Conservation (phyloP, 2,888 invertebrate genomes). For the Cephus spinipes region DNA sequence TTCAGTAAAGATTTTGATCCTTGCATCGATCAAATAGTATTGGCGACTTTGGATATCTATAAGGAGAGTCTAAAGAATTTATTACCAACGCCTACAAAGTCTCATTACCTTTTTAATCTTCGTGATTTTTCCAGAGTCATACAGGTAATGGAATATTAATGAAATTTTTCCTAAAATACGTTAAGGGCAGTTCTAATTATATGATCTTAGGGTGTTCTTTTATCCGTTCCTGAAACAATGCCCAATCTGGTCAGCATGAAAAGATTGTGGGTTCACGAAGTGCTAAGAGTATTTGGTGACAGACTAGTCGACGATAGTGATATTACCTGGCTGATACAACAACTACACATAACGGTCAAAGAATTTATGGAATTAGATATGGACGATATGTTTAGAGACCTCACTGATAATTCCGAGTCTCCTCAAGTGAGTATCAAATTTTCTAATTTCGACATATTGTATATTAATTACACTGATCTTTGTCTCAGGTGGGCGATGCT, state of each 20-base stretch:
- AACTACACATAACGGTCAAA: constrained; percentile 74
- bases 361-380: constrained; percentile 76
- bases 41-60: constrained; percentile 88
- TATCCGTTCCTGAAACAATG: constrained; percentile 93
- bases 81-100: constrained; percentile 92
- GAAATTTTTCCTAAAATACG: neutral
- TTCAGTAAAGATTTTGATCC: constrained; percentile 96
- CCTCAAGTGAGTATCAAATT: constrained; percentile 21
- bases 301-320: constrained; percentile 89
- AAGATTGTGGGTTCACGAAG: constrained; percentile 94
- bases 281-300: constrained; percentile 92
- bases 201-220: constrained; percentile 79
- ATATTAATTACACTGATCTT: neutral
- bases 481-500: constrained; percentile 77
- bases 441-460: neutral
- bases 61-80: constrained; percentile 85
- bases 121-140: constrained; percentile 95
- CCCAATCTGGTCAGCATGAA: constrained; percentile 88
- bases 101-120: constrained; percentile 94
- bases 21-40: constrained; percentile 88
- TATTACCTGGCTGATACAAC: constrained; percentile 82
- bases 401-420: constrained; percentile 66
- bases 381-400: constrained; percentile 77
- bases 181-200: neutral
- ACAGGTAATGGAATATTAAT: constrained; percentile 69